These are phyloP conservation scores for Linyphia triangularis DNA, from an alignment of 2,888 invertebrate genomes.

Conservation along the genomic window DNA sequence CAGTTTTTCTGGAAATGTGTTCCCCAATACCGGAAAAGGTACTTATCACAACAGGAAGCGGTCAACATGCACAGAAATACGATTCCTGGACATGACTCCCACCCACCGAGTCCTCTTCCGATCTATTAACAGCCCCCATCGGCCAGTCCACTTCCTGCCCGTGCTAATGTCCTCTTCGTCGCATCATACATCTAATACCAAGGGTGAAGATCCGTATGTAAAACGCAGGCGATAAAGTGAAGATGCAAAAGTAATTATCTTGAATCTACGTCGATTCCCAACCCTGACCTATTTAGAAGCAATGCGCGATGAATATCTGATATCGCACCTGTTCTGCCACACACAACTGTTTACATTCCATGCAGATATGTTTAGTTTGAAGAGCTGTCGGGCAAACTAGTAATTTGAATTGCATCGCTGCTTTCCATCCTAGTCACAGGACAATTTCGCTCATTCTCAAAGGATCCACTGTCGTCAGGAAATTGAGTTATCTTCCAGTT, in stretches of 20 bases:
- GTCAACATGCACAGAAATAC: not conserved
- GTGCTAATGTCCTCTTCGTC: too few relatives aligned
- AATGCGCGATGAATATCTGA: not conserved
- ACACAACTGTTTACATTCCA: not conserved
- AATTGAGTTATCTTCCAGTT: not conserved
- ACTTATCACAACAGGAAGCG: conserved; percentile 3
- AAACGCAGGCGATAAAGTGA: not conserved
- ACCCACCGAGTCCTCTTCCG: not conserved
- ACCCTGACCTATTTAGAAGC: not conserved
- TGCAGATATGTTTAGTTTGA: too few relatives aligned
- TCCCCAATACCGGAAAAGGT: not conserved
- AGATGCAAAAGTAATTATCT: not conserved
- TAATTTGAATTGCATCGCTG: too few relatives aligned
- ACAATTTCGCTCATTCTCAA: not conserved
- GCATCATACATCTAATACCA: too few relatives aligned
- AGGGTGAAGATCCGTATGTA: too few relatives aligned
- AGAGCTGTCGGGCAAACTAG: too few relatives aligned
- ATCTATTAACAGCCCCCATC: not conserved
- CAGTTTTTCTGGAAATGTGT: not conserved
- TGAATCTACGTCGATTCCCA: not conserved
- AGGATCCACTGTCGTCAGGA: not conserved
- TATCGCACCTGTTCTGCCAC: not conserved
- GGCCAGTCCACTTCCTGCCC: not conserved
- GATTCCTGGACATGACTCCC: not conserved
- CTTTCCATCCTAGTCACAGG: too few relatives aligned